Conservation (phyloP, 2,797 vertebrate genomes). For the Microchirus variegatus region DNA sequence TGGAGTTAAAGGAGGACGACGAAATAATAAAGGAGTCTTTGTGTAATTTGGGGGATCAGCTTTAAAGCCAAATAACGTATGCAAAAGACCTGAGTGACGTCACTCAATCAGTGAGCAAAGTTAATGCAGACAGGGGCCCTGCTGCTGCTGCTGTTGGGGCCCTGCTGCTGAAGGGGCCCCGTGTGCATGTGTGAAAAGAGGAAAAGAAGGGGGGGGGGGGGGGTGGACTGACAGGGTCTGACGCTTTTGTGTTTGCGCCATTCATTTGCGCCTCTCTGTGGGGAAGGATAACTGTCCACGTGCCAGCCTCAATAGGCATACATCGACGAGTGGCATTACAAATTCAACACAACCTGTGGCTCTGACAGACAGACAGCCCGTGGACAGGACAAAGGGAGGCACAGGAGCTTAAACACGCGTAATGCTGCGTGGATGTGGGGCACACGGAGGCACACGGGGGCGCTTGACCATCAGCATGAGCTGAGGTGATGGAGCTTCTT, state of each 20-base stretch:
- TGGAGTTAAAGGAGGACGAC: slow-evolving; percentile 77
- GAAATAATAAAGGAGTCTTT: slow-evolving; percentile 80
- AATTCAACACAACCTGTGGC: slow-evolving; percentile 81
- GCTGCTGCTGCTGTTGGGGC: slow-evolving; percentile 70
- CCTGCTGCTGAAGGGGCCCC: slow-evolving; percentile 71
- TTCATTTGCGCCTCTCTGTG: slow-evolving; percentile 79
- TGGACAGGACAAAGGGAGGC: slow-evolving; percentile 69
- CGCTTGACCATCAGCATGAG: slow-evolving; percentile 67
- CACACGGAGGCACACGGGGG: slow-evolving; percentile 63
- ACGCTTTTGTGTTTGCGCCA: slow-evolving; percentile 76
- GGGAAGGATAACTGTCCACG: slow-evolving; percentile 81
- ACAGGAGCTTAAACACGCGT: slow-evolving; percentile 65
- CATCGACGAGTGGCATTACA: slow-evolving; percentile 77
- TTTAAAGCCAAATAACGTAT: slow-evolving; percentile 61
- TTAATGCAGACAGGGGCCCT: slow-evolving; percentile 67
- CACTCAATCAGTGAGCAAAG: slow-evolving; percentile 53
- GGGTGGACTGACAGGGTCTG: slow-evolving; percentile 60
- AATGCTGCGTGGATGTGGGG: slow-evolving; percentile 50
- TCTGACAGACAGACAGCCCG: slow-evolving; percentile 76
- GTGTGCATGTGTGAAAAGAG: slow-evolving; percentile 63
- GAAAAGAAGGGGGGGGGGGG: slow-evolving; percentile 17
- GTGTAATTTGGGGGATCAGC: slow-evolving; percentile 73
- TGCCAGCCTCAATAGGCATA: slow-evolving; percentile 79
- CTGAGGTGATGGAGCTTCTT: slow-evolving; percentile 27
- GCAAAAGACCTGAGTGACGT: slow-evolving; percentile 70